Conservation (phyloP, 2,797 vertebrate species). For the Crypturellus tataupa region DNA sequence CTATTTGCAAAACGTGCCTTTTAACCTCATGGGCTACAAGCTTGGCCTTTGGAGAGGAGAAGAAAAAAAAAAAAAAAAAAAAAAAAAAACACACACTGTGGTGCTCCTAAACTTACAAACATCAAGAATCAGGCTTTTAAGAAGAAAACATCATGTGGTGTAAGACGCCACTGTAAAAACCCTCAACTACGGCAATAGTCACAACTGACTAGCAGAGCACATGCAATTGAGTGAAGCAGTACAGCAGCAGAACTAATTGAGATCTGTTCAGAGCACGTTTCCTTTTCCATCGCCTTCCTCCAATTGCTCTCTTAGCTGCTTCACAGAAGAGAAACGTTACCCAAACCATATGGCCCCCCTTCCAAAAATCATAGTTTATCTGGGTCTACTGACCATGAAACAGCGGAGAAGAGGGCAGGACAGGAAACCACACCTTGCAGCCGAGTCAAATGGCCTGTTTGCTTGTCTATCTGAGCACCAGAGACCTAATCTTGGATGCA, state of each 20-base stretch:
- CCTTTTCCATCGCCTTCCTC: conserved; percentile 14
- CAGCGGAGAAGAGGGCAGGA: conserved; percentile 65
- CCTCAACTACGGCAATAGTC: background rate
- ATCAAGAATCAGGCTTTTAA: background rate
- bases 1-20: background rate
- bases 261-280: conserved; percentile 26
- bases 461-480: background rate
- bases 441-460: conserved; percentile 48
- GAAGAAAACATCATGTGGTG: background rate
- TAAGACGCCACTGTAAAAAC: background rate
- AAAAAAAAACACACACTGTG: background rate
- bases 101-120: background rate
- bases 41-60: background rate
- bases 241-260: conserved; percentile 25
- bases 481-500: conserved; percentile 20
- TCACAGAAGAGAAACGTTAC: conserved; percentile 66
- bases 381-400: conserved; percentile 66
- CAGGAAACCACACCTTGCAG: conserved; percentile 69
- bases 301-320: background rate
- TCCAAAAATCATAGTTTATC: conserved; percentile 74
- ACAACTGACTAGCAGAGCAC: background rate
- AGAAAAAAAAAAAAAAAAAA: conserved; percentile 20
- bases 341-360: conserved; percentile 79
- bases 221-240: background rate
- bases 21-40: background rate